phyloP scores from a whole-genome alignment of 2,797 vertebrate species.

The Pseudochirops cupreus region DNA sequence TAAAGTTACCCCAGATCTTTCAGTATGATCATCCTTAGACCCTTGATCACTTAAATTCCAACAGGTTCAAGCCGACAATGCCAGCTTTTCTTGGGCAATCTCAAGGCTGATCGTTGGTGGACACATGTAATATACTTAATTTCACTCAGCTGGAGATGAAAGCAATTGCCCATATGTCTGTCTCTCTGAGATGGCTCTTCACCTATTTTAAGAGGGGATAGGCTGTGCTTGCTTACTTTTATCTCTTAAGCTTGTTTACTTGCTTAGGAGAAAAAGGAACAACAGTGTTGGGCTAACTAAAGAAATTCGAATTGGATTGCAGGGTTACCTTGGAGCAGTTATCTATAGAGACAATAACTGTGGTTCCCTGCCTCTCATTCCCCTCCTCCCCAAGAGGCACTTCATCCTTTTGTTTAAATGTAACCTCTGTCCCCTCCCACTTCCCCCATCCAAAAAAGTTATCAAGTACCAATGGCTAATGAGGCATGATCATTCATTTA shows the following conservation, averaged over 20 bases:
- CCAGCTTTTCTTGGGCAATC: constrained; percentile 56
- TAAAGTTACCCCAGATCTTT: constrained; percentile 23
- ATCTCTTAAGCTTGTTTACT: constrained; percentile 14
- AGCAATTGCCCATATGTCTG: background rate
- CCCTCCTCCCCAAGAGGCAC: background rate
- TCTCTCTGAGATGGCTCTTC: background rate
- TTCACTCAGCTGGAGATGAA: constrained; percentile 51
- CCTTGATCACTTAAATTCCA: constrained; percentile 46
- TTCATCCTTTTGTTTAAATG: background rate
- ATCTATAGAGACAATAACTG: constrained; percentile 14
- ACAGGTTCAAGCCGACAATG: constrained; percentile 39
- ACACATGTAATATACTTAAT: constrained; percentile 48
- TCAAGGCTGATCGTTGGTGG: constrained; percentile 24
- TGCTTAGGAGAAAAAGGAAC: constrained; percentile 15
- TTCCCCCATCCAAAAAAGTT: background rate
- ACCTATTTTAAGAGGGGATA: constrained; percentile 44
- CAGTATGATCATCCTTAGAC: background rate
- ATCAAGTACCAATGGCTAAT: background rate
- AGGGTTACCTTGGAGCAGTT: background rate
- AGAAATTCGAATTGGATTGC: background rate
- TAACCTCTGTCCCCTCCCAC: background rate
- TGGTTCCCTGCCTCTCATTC: background rate
- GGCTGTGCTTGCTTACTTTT: constrained; percentile 5
- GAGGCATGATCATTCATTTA: background rate
- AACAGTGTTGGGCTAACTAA: background rate